Evolutionary conservation across 2,888 invertebrate genomes (phyloP).

Genomic region (Eupithecia centaureata): DNA sequence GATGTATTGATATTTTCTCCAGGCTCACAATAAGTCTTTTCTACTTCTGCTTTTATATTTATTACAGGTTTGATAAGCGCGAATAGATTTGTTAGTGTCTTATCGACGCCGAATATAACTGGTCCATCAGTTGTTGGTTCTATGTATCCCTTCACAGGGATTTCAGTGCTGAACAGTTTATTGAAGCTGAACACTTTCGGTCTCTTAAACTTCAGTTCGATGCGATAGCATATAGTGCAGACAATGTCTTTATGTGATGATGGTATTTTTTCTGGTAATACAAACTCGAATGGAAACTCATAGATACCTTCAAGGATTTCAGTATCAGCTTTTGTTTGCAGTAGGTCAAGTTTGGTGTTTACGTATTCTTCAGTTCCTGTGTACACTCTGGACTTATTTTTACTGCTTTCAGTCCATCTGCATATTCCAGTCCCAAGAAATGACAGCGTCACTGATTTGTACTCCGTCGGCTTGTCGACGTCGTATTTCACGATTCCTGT

Average conservation of each 20-base stretch:
- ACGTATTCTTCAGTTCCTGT: constrained; percentile 28
- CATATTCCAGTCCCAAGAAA: constrained; percentile 40
- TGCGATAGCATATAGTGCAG: constrained; percentile 31
- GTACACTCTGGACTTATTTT: constrained; percentile 18
- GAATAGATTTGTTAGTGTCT: constrained; percentile 28
- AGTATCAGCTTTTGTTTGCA: constrained; percentile 7
- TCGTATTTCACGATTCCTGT: constrained; percentile 45
- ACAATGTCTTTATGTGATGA: constrained; percentile 26
- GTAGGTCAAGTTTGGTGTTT: neutral
- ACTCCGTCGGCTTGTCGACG: constrained; percentile 42
- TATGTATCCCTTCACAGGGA: constrained; percentile 33
- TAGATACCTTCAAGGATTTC: constrained; percentile 26
- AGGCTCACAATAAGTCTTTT: constrained; percentile 23
- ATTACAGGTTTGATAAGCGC: constrained; percentile 19
- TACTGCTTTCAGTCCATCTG: neutral
- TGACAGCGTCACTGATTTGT: constrained; percentile 39
- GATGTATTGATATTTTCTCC: constrained; percentile 31
- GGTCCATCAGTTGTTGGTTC: constrained; percentile 19
- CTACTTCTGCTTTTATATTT: constrained; percentile 35
- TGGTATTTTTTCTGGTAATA: constrained; percentile 36
- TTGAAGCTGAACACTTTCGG: constrained; percentile 32
- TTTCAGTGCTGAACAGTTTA: constrained; percentile 27
- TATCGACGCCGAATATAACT: constrained; percentile 37
- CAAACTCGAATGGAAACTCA: constrained; percentile 39
- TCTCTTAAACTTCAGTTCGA: constrained; percentile 32